Conservation (phyloP, 1,140 invertebrate genomes). For the Nymphalis io region DNA sequence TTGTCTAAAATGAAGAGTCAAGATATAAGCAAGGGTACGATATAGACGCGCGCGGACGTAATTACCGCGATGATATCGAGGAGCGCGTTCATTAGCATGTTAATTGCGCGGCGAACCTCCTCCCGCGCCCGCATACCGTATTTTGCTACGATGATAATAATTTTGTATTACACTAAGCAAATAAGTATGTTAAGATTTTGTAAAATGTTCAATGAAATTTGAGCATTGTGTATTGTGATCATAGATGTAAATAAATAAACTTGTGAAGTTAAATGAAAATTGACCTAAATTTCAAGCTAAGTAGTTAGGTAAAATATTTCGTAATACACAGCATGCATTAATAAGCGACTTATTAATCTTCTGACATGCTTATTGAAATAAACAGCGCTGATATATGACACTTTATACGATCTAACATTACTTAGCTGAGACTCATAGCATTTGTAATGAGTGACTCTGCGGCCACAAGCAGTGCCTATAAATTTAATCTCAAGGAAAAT, state of each 20-base stretch:
- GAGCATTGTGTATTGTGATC: too few species aligned
- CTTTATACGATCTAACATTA: constrained; percentile 75
- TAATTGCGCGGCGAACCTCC: constrained; percentile 70
- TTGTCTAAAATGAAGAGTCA: constrained; percentile 53
- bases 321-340: constrained; percentile 33
- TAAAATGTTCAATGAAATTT: too few species aligned
- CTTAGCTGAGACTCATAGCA: constrained; percentile 65
- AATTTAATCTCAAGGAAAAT: constrained; percentile 81
- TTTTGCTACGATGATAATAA: constrained; percentile 23
- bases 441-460: constrained; percentile 75
- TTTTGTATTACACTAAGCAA: background rate
- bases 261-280: constrained; percentile 7
- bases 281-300: constrained; percentile 23
- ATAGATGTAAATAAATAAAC: background rate
- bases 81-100: constrained; percentile 76
- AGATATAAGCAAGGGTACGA: constrained; percentile 68
- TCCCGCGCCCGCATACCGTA: constrained; percentile 36
- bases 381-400: constrained; percentile 77
- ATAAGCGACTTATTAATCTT: constrained; percentile 64
- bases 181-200: background rate
- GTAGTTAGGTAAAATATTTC: constrained; percentile 24
- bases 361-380: constrained; percentile 54
- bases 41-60: constrained; percentile 71
- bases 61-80: constrained; percentile 76
- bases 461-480: constrained; percentile 71